Base-by-base conservation (phyloP, 2,113 vertebrate genomes). In the Aphelocoma coerulescens region DNA sequence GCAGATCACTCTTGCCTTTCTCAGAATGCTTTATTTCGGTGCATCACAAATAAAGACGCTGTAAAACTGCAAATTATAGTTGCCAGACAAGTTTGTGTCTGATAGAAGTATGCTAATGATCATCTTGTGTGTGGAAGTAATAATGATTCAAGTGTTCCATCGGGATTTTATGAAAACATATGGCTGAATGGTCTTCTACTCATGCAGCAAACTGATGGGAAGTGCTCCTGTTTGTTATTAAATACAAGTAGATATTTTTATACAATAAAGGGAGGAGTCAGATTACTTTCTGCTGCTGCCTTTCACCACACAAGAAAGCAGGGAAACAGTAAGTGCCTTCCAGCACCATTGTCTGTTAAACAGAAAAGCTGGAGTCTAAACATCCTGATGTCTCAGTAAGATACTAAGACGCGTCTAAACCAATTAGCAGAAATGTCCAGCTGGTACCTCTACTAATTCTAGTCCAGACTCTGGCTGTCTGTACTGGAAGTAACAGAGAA, bases 341-440 rank as follows among this genome's bases (percentile, higher is more conserved):
- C 35, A 90, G 35, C 32, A 73, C 30, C 30, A 18, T 14, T 86
- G 43, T 51, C n/a, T 77, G 46, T 51, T 80, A 73, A 92, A 77
- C 9, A 77, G 63, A 83, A 95, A 81, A 89, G 12, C 66, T 75
- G 41, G 33, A 43, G 11, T 74, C 72, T 91, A 55, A 93, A 84
- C 39, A 55, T 57, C 55, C 68, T 73, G 43, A 69, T 80, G 59
- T 37, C 62, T 91, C 79, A 71, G 46, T 43, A 52, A 93, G 72
- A 86, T 43, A 48, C 22, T 83, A 85, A 90, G 41, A 85, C 19
- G 13, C 2, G 6, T 55, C 80, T 96, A 87, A 96, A 96, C 74
- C 87, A 89, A 88, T 91, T 89, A 97, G 48, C 39, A 77, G 68
- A 67, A 90, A 63, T 21, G 23, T 95, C 86, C 88, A 95, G 72